Percentiles rank a stretch among this genome's conserved stretches.
phyloP scores from a whole-genome alignment of 2,797 vertebrate species.

The Stomatorhinus walkeri region DNA sequence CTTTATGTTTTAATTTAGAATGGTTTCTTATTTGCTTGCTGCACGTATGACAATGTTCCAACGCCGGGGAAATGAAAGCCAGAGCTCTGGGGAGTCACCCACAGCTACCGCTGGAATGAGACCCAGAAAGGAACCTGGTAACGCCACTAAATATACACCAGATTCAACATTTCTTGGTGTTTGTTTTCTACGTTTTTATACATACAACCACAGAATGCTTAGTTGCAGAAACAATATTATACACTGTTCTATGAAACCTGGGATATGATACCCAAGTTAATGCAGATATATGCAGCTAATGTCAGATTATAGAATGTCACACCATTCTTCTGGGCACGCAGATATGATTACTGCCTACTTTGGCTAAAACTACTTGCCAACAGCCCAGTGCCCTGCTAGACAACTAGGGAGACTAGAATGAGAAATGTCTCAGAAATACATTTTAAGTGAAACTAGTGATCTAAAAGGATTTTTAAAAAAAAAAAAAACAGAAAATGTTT shows the following conservation, averaged over 20 bases:
- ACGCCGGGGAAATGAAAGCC: neutral
- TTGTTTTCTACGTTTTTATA: slow-evolving; percentile 12
- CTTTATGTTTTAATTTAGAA: neutral
- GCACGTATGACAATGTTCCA: neutral
- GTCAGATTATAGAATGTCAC: neutral
- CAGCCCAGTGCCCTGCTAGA: neutral
- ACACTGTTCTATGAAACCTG: neutral
- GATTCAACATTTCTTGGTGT: slow-evolving; percentile 45
- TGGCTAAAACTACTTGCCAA: neutral
- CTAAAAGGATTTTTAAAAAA: neutral
- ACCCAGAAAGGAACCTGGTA: slow-evolving; percentile 50
- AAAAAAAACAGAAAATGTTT: neutral
- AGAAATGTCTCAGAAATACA: neutral
- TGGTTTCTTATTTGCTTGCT: neutral
- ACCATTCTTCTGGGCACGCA: neutral
- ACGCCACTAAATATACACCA: slow-evolving; percentile 60
- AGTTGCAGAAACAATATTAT: neutral
- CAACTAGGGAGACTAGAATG: neutral
- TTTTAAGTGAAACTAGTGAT: neutral
- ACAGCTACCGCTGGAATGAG: neutral
- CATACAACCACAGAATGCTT: neutral
- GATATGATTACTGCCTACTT: neutral
- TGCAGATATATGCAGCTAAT: neutral
- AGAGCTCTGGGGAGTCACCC: neutral
- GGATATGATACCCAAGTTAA: neutral